Evolutionary conservation across 2,113 vertebrate genomes (phyloP), one percentile per base, ranked within the genome.

Genomic region (Arenaria interpres): DNA sequence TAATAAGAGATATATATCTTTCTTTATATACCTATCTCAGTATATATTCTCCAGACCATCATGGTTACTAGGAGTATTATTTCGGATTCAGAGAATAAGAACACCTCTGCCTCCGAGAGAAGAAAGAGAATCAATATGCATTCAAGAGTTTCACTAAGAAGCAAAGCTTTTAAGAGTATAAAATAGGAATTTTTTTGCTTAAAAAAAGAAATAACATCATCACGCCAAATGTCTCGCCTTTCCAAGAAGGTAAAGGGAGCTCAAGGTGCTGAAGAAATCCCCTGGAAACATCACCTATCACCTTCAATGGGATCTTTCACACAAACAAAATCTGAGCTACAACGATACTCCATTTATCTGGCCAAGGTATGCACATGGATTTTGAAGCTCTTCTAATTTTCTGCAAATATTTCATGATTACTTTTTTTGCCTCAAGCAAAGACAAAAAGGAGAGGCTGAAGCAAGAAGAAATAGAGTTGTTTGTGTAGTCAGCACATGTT

Each of bases 361-460:
- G 59, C 37, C 60, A 66, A 43, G 4, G 51, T 57, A 51, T 24
- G n/a, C 6, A 18, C 27, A 41, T 39, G 66, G 53, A 88, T 88
- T 91, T 95, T 48, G 33, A 69, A 78, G 41, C 56, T 69, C 39
- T 88, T 90, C 59, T 56, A 53, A 69, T 93, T 95, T 96, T 92
- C 83, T 97, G 39, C 45, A 89, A 88, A 59, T 64, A 60, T 96
- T 95, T 82, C 81, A 46, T 72, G 46, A 57, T 77, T 94, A 35
- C 16, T 35, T 77, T 89, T 89, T 92, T 89, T 96, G 46, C 41
- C 85, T 85, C 32, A 59, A 66, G 33, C 56, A 90, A 75, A 94
- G 63, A 96, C 14, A 28, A 75, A 95, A 90, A 89, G 62, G 75
- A 95, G 91, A 89, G 63, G 78, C 82, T 97, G 96, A 97, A 93